A percentile compares a stretch with the other conserved stretches of the same genome.
Evolutionary conservation across 2,113 vertebrate species (phyloP).

Genomic region (Thinocorus orbignyianus): DNA sequence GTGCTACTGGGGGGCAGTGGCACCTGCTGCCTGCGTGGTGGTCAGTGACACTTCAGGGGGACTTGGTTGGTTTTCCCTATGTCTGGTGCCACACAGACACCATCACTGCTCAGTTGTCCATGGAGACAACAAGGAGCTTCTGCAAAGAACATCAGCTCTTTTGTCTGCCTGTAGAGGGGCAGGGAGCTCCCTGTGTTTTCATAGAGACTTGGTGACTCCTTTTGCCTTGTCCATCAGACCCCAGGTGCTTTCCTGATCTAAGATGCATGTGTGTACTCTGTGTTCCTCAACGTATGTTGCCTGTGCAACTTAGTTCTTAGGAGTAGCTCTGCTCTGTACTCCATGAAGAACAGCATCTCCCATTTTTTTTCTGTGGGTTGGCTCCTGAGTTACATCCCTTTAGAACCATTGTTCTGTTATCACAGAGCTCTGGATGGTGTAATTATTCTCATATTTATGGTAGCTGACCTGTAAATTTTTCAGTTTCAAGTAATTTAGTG

Average conservation of each 20-base stretch:
- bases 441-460: not conserved
- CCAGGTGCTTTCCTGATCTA: not conserved
- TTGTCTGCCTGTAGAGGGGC: not conserved
- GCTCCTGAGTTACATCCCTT: not conserved
- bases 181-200: fast-evolving
- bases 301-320: not conserved
- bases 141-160: not conserved
- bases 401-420: not conserved
- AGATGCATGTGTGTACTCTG: not conserved
- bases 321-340: not conserved
- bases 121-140: not conserved
- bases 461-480: not conserved
- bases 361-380: not conserved
- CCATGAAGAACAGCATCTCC: not conserved
- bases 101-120: not conserved
- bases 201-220: not conserved
- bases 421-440: not conserved
- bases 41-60: not conserved
- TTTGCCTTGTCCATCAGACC: not conserved
- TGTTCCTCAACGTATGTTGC: not conserved
- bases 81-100: not conserved
- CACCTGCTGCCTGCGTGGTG: fast-evolving
- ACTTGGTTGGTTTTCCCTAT: fast-evolving
- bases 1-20: not conserved
- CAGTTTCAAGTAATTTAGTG: not conserved